Evolutionary conservation across 1,140 invertebrate genomes (phyloP).

Genomic region (Bathynomus jamesi): DNA sequence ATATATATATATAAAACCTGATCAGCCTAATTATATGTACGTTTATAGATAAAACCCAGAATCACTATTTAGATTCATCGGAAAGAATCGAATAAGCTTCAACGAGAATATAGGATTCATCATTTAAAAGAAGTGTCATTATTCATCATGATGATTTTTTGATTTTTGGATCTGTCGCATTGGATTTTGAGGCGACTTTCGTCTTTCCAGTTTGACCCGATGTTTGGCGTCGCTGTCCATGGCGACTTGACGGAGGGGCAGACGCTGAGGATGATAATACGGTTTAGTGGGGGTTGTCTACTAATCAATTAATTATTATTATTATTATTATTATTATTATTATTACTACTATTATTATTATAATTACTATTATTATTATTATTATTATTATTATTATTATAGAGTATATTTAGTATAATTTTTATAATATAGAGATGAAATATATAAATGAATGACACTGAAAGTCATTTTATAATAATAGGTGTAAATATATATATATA

Average conservation of each 20-base stretch:
- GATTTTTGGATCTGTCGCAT: neutral
- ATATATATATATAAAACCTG: neutral
- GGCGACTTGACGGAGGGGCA: neutral
- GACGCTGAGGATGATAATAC: neutral
- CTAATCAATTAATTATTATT: neutral
- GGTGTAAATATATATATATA: too few species aligned
- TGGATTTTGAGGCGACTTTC: neutral
- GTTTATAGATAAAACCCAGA: neutral
- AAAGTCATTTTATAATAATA: too few species aligned
- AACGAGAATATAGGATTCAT: neutral
- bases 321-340: slow-evolving; percentile 3
- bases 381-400: slow-evolving; percentile 1
- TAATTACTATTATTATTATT: neutral
- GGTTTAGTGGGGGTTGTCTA: neutral
- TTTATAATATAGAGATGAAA: too few species aligned
- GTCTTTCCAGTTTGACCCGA: neutral
- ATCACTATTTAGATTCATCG: neutral
- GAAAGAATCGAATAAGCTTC: neutral
- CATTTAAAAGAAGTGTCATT: neutral
- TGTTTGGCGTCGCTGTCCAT: neutral
- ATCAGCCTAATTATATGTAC: neutral
- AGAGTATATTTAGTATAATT: too few species aligned
- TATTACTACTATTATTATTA: neutral
- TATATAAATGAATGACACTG: too few species aligned
- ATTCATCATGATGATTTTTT: neutral